Base-by-base conservation (phyloP, 2,113 vertebrate genomes). In the Plecotus auritus region DNA sequence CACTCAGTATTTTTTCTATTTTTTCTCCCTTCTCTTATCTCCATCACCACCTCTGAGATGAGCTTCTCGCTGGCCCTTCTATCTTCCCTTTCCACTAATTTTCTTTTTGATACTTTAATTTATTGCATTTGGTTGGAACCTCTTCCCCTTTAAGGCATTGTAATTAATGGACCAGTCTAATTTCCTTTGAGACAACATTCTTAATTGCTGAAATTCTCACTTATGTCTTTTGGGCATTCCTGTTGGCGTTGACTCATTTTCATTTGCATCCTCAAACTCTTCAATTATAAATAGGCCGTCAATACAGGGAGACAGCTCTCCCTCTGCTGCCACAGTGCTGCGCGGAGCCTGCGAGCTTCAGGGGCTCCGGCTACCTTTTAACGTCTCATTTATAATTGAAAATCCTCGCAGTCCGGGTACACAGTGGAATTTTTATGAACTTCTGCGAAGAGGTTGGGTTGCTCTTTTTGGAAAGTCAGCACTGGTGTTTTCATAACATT, bases 201-300 rank as follows among this genome's bases (percentile, higher is more conserved):
- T 98, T 98, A 98, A 98, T 98, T 98, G 98, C 96, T 32, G 2
- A 98, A 97, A 98, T 98, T 98, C 98, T 98, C 98, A 96, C 97
- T 97, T 97, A 95, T 9, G 93, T 98, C 97, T 98, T 97, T 97
- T 94, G 97, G 97, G 97, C 96, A 85, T 97, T 97, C 97, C 98
- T 97, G 94, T 92, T 98, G 97, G 97, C 92, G 26, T 90, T 90
- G 96, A 97, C 97, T 98, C 96, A 96, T 98, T 98, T 97, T 89
- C 97, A 96, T 98, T 97, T 96, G 94, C 95, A 96, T 98, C 95
- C 94, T 90, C 82, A 42, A 95, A 90, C 76, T 88, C 96, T 97
- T 96, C 95, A 87, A 70, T 98, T 98, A 97, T 97, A 98, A 97
- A 97, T 95, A 97, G 23, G 17, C 90, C 20, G 35, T 97, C 95